A percentile compares a stretch with the other conserved stretches of the same genome.
Conservation (phyloP, 2,797 vertebrate species). For the Cygnus olor region DNA sequence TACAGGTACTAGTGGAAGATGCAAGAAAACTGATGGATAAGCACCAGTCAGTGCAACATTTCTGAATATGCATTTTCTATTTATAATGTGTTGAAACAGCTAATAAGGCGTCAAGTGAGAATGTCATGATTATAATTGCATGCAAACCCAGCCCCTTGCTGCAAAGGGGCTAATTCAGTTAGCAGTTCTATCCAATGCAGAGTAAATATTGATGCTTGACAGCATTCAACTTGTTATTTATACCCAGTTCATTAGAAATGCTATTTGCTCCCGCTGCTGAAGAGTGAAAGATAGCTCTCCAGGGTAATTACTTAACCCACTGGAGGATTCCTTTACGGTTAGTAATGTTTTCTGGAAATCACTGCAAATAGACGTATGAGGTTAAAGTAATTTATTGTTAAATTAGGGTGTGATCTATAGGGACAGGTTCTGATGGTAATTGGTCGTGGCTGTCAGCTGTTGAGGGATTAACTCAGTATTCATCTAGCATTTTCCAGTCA, state of each 20-base stretch:
- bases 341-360: conserved; percentile 59
- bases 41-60: neutral
- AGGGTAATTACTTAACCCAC: conserved; percentile 61
- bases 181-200: neutral
- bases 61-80: conserved; percentile 16
- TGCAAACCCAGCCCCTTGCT: neutral
- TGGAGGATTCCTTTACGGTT: conserved; percentile 36
- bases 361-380: conserved; percentile 33
- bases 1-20: neutral
- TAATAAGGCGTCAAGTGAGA: conserved; percentile 41
- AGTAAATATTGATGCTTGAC: conserved; percentile 54
- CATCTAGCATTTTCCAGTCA: neutral
- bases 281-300: conserved; percentile 54
- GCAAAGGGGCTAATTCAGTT: conserved; percentile 55
- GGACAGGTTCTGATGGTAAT: conserved; percentile 36
- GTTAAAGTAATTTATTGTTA: conserved; percentile 67
- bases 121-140: neutral
- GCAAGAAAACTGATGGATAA: neutral
- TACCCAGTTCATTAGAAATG: conserved; percentile 61
- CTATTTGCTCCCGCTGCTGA: conserved; percentile 27
- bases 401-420: conserved; percentile 55
- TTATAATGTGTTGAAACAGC: conserved; percentile 1
- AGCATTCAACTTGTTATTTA: conserved; percentile 47
- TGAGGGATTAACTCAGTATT: conserved; percentile 38
- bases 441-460: conserved; percentile 12